A percentile compares a stretch with the other conserved stretches of the same genome.
phyloP scores from a whole-genome alignment of 1,140 invertebrate species.

The Hestina assimilis region DNA sequence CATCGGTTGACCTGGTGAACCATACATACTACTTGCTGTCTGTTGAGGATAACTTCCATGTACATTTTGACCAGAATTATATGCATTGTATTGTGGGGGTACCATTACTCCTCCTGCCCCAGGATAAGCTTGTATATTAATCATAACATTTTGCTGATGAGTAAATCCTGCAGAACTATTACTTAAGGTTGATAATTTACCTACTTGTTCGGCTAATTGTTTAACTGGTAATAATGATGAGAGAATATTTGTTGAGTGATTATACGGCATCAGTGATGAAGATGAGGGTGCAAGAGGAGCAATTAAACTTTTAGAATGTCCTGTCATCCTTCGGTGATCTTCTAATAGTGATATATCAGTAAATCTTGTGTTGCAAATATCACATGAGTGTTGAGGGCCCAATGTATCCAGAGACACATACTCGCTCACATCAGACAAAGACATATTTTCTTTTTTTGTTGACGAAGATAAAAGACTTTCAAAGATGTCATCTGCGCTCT shows the following conservation, averaged over 20 bases:
- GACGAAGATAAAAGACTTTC: slow-evolving; percentile 58
- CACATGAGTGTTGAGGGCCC: slow-evolving; percentile 73
- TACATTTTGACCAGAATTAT: slow-evolving; percentile 40
- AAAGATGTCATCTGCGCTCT: slow-evolving; percentile 70
- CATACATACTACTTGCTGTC: slow-evolving; percentile 44
- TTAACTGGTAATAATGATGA: slow-evolving; percentile 69
- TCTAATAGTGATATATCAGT: slow-evolving; percentile 66
- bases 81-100: slow-evolving; percentile 51
- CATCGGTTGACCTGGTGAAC: slow-evolving; percentile 37
- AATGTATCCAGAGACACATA: slow-evolving; percentile 73
- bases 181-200: slow-evolving; percentile 58
- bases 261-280: slow-evolving; percentile 57
- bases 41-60: slow-evolving; percentile 46
- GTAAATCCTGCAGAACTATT: slow-evolving; percentile 56
- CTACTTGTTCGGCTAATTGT: slow-evolving; percentile 73
- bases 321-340: slow-evolving; percentile 63
- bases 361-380: slow-evolving; percentile 71
- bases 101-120: slow-evolving; percentile 56
- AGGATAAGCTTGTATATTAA: slow-evolving; percentile 76
- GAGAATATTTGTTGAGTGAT: slow-evolving; percentile 51
- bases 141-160: slow-evolving; percentile 77
- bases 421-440: slow-evolving; percentile 64
- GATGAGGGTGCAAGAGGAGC: slow-evolving; percentile 44
- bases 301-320: slow-evolving; percentile 63
- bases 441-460: slow-evolving; percentile 59